Evolutionary conservation across 2,113 vertebrate species (phyloP), one percentile per base, ranked within the genome.

Genomic region (Colossoma macropomum): DNA sequence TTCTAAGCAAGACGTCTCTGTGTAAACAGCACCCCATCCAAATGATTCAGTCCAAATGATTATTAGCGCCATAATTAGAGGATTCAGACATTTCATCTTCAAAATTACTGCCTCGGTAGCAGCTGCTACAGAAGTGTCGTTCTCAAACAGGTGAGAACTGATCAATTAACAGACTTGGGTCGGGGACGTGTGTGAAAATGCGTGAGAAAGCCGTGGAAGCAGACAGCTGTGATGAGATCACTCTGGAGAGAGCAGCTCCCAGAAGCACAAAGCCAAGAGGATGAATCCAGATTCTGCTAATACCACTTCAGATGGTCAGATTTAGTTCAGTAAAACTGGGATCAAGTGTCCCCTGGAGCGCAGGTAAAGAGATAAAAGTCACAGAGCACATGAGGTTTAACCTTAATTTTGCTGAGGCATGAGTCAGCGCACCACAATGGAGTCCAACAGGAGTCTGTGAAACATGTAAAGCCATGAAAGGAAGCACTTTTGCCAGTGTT

Each of bases 221-320:
- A 60, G 56, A 60, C 56, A n/a, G 9, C 68, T 71, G 68, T 41
- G 38, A 71, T 27, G 11, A 71, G 21, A 4, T 11, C n/a, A 6
- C 11, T 41, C 68, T 71, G 68, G 34, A 71, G 9, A 71, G 38
- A 41, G 34, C 34, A 25, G 38, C 21, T 16, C 66, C 12, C 66
- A 21, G 32, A 23, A 69, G 32, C 9, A 71, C 8, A 71, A 71
- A 45, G 34, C 23, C 8, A 13, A 25, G 15, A 71, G 21, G 21
- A 71, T 71, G 4, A 15, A 71, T 45, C 17, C 7, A 69, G 21
- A 69, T 41, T 45, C 68, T 71, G 68, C 68, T 71, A 45, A 71
- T n/a, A 38, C 38, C 41, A 38, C 66, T 38, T 38, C 32, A 70
- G 17, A 23, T 45, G 38, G 68, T 71, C 68, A 45, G 68, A 25